Conservation (phyloP, 2,888 invertebrate genomes). For the Andrena hattorfiana region DNA sequence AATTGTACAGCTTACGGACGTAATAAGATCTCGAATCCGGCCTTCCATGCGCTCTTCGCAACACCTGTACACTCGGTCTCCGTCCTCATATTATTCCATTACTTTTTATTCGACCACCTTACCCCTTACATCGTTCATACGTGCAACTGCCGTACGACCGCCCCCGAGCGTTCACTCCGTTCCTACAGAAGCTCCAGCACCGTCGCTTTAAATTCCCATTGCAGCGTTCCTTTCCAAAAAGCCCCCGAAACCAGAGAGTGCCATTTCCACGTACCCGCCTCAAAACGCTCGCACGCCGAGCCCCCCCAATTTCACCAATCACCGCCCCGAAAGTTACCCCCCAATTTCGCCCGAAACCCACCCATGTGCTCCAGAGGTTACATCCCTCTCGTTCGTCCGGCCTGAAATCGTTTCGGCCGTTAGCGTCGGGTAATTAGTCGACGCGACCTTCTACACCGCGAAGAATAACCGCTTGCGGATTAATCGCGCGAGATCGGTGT, state of each 20-base stretch:
- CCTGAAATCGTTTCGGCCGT: constrained; percentile 12
- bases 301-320: too few relatives aligned
- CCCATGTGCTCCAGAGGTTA: background rate
- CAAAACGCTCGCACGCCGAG: too few relatives aligned
- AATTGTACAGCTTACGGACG: constrained; percentile 3
- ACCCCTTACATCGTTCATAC: constrained; percentile 10
- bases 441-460: background rate
- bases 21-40: constrained; percentile 19
- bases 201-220: constrained; percentile 12
- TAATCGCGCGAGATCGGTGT: constrained; percentile 10
- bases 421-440: constrained; percentile 30
- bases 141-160: background rate
- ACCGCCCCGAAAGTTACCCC: too few relatives aligned
- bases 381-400: background rate
- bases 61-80: background rate
- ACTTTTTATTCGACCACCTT: constrained; percentile 15
- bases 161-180: background rate
- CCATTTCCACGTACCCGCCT: too few relatives aligned
- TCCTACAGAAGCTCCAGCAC: background rate
- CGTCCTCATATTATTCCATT: background rate
- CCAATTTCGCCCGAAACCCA: too few relatives aligned
- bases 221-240: too few relatives aligned
- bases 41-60: constrained; percentile 17
- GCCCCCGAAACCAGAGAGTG: too few relatives aligned
- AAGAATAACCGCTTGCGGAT: constrained; percentile 33